Evolutionary conservation across 2,113 vertebrate species (phyloP), one percentile per base, ranked within the genome.

Genomic region (Ageneiosus marmoratus): DNA sequence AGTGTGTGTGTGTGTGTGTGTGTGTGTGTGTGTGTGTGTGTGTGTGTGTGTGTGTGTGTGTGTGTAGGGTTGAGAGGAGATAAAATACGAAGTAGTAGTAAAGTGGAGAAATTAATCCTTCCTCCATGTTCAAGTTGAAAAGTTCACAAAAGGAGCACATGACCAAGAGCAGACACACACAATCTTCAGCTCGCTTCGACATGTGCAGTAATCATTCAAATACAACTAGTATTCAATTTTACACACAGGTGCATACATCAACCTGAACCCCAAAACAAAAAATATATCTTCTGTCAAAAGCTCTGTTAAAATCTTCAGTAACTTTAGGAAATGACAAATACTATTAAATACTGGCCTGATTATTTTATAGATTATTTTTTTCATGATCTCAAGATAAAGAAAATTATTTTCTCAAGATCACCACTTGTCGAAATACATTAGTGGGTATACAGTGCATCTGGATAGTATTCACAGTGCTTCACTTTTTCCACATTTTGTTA

Each of bases 1-100:
- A 84, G 74, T 87, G 69, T 77, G 79, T 44, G 72, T 86, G 75
- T 29, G 48, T 84, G 82, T 83, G 86, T 82, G 85, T 85, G 83
- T 86, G 76, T 60, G 72, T 84, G 67, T 85, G 83, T 84, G 83
- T 55, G 85, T 83, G 62, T 32, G 62, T 65, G 62, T n/a, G 60
- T 62, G 74, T 87, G 69, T 77, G 79, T 44, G 72, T 86, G 75
- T 29, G 48, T 81, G 29, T 81, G 87, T 78, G 88, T 18, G 82
- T 80, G 69, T 76, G 70, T 46, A 72, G 83, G 83, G 81, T 88
- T 86, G 51, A 83, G 46, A 50, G 24, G 72, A 82, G 87, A 80
- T 84, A 78, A 79, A 88, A 83, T 10, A 86, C 29, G 70, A 77
- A 86, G 88, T 80, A 37, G 89, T 77, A 56, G 48, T 74, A 58